Evolutionary conservation across 2,113 vertebrate species (phyloP), one percentile per base, ranked within the genome.

Genomic region (Indri indri): DNA sequence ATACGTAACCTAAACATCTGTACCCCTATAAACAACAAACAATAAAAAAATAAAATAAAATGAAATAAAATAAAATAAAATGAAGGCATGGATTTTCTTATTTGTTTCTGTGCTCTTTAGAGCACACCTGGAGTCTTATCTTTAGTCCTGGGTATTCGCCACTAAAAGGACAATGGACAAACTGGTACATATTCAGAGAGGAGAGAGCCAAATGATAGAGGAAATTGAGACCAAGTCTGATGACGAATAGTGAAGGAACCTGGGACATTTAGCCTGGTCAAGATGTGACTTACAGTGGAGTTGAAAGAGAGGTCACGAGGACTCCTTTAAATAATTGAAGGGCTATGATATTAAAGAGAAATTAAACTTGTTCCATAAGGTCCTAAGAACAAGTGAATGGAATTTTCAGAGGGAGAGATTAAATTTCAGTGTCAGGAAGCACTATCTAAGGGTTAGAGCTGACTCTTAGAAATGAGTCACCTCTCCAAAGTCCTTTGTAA

Each of bases 361-460:
- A 71, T 74, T 91, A 77, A 20, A 92, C 23, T 92, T 87, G 25
- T 89, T 83, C 66, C 34, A 45, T 84, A 85, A 90, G 81, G 61
- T 88, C 14, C 50, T 77, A 66, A 87, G 91, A 95, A 54, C 32
- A 37, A 90, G 12, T 65, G 34, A 68, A 70, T 88, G 25, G 45
- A 79, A 71, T 90, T 93, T 84, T 70, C 16, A 84, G 20, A 50
- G 30, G 23, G 52, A 77, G 65, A 91, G 12, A 66, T 79, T 95
- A 90, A 63, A 90, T 95, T 95, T 83, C 40, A 94, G 63, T n/a
- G 25, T 96, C 71, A 96, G 47, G 79, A 96, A 87, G 47, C 27
- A 80, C 27, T 88, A 1, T 70, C 37, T 47, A 63, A 65, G 63
- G 65, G 71, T 90, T 86, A 18, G 40, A 86, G n/a, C n/a, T 68